A percentile compares a stretch with the other conserved stretches of the same genome.
These are phyloP conservation scores for Penaeus japonicus DNA, from an alignment of 1,140 invertebrate genomes.

Conservation along the genomic window DNA sequence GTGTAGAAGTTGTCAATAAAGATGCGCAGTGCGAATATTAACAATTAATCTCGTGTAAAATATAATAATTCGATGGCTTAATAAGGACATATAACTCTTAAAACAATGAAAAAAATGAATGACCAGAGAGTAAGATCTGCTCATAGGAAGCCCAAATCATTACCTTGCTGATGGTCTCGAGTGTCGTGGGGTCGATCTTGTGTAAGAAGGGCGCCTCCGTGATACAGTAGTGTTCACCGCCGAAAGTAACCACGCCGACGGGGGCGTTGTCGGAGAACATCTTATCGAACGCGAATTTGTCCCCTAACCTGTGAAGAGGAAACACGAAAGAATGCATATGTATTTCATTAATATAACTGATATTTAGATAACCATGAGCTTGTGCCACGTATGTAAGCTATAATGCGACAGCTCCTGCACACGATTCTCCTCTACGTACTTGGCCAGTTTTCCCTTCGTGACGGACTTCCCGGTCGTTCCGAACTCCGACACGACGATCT, in stretches of 20 bases:
- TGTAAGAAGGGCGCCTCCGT: conserved; percentile 82
- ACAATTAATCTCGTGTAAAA: too few species aligned
- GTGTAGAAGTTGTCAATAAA: too few species aligned
- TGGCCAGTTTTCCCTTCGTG: conserved; percentile 40
- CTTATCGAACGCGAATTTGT: conserved; percentile 59
- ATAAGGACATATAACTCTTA: too few species aligned
- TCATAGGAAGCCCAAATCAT: neutral
- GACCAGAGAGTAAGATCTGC: too few species aligned
- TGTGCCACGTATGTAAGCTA: neutral
- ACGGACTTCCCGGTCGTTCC: conserved; percentile 70
- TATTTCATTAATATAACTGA: neutral
- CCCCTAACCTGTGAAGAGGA: conserved; percentile 37
- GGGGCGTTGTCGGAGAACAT: conserved; percentile 81
- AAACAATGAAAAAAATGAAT: too few species aligned
- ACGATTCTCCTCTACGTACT: conserved; percentile 18
- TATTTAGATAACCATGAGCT: too few species aligned
- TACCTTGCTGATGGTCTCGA: conserved; percentile 68
- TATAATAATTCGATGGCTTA: too few species aligned
- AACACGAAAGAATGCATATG: neutral
- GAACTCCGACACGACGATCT: conserved; percentile 86
- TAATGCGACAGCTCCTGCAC: neutral
- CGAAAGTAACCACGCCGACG: conserved; percentile 83
- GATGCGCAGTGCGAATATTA: too few species aligned
- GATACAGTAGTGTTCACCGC: conserved; percentile 83
- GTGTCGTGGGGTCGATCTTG: conserved; percentile 74